Percentiles rank a stretch among this genome's conserved stretches.
These are phyloP conservation scores for Cataglyphis altisquamis DNA, from an alignment of 2,888 invertebrate genomes.

Conservation along the genomic window DNA sequence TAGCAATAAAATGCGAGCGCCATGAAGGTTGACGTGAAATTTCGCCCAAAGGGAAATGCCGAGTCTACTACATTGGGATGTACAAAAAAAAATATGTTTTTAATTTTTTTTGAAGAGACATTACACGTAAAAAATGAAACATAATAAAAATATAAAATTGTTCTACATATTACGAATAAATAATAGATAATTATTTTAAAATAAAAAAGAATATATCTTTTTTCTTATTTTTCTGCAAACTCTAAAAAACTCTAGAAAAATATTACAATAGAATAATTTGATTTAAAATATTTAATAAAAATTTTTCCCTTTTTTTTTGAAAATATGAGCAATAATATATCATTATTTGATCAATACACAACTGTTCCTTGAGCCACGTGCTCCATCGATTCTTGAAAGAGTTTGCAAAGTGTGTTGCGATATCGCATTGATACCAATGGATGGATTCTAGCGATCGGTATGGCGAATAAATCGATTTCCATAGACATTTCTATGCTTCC, in stretches of 20 bases:
- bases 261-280: neutral
- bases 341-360: neutral
- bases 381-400: neutral
- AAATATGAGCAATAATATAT: neutral
- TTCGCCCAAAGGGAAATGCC: neutral
- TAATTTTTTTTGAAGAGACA: neutral
- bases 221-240: neutral
- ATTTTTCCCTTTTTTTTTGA: neutral
- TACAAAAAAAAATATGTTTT: neutral
- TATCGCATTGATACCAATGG: neutral
- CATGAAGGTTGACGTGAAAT: neutral
- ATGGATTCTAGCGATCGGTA: conserved; percentile 32
- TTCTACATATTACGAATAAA: neutral
- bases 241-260: neutral
- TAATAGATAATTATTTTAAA: neutral
- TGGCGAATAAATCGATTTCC: conserved; percentile 23
- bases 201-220: neutral
- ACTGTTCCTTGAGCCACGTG: neutral
- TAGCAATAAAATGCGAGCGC: conserved; percentile 19
- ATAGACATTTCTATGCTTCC: conserved; percentile 39
- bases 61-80: neutral
- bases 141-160: neutral
- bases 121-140: neutral
- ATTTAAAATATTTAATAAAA: neutral
- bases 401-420: neutral